Conservation (phyloP, 2,888 invertebrate species). For the Pemphredon lugubris region DNA sequence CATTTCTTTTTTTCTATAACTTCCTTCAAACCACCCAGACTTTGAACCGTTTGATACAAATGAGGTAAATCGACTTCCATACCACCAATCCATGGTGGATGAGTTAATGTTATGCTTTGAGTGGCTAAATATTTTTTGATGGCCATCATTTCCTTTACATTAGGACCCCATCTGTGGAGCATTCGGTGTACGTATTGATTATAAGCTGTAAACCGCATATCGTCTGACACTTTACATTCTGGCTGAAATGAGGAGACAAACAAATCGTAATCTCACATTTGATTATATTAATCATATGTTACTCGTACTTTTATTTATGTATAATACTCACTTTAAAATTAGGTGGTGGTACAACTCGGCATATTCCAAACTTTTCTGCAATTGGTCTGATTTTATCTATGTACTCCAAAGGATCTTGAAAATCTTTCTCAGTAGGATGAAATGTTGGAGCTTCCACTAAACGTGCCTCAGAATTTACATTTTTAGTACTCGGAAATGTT, state of each 20-base stretch:
- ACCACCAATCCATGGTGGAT: slow-evolving; percentile 93
- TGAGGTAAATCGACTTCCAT: slow-evolving; percentile 95
- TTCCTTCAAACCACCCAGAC: slow-evolving; percentile 91
- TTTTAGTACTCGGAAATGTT: slow-evolving; percentile 68
- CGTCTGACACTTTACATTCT: slow-evolving; percentile 91
- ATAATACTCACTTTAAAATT: slow-evolving; percentile 84
- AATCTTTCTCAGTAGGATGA: slow-evolving; percentile 91
- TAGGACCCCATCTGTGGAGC: slow-evolving; percentile 94
- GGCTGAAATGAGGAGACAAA: slow-evolving; percentile 81
- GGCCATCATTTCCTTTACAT: slow-evolving; percentile 91
- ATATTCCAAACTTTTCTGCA: slow-evolving; percentile 92
- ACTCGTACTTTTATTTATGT: neutral
- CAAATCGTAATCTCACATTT: neutral
- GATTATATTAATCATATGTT: neutral
- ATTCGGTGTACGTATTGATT: slow-evolving; percentile 95
- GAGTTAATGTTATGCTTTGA: slow-evolving; percentile 88
- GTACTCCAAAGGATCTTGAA: slow-evolving; percentile 91
- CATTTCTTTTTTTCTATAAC: slow-evolving; percentile 94
- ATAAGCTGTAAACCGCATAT: slow-evolving; percentile 92
- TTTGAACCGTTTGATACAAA: slow-evolving; percentile 92
- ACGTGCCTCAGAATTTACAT: slow-evolving; percentile 79
- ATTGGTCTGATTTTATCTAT: slow-evolving; percentile 89
- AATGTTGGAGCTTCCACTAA: slow-evolving; percentile 90
- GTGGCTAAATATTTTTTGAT: slow-evolving; percentile 91
- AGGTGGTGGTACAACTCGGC: slow-evolving; percentile 92